These are phyloP conservation scores for Eretmochelys imbricata DNA, from an alignment of 2,113 vertebrate genomes.

Conservation along the genomic window DNA sequence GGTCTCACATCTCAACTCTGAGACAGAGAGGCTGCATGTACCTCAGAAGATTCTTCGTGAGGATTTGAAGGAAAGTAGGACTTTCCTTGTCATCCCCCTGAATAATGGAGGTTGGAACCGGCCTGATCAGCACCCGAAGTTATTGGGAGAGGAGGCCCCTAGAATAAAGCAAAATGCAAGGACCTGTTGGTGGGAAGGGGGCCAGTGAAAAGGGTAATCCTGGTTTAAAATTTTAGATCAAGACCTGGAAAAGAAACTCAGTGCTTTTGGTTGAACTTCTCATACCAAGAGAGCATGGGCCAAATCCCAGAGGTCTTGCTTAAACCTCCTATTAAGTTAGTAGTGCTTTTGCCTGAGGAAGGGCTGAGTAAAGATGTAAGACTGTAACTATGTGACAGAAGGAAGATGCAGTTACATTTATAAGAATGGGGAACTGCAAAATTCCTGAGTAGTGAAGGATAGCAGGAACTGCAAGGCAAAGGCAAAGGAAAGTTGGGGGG, in stretches of 20 bases:
- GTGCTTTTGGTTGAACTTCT: not conserved
- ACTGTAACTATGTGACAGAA: not conserved
- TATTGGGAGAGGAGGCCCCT: not conserved
- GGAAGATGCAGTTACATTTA: not conserved
- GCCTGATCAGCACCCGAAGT: not conserved
- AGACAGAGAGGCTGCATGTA: not conserved
- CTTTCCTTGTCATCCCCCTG: not conserved
- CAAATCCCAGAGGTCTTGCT: not conserved
- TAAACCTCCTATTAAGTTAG: not conserved
- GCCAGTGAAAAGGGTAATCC: not conserved
- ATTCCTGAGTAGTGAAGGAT: not conserved
- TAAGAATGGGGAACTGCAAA: not conserved
- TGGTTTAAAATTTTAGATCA: not conserved
- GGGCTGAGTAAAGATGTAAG: not conserved
- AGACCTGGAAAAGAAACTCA: not conserved
- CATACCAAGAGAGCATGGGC: not conserved
- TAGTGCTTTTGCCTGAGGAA: not conserved
- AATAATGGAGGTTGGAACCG: not conserved
- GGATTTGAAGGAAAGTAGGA: not conserved
- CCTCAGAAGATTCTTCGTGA: not conserved
- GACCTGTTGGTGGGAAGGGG: not conserved
- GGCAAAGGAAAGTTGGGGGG: not conserved
- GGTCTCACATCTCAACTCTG: not conserved
- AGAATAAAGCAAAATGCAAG: not conserved
- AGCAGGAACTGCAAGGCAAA: not conserved